Conservation (phyloP, 2,113 vertebrate genomes). For the Sitta europaea region DNA sequence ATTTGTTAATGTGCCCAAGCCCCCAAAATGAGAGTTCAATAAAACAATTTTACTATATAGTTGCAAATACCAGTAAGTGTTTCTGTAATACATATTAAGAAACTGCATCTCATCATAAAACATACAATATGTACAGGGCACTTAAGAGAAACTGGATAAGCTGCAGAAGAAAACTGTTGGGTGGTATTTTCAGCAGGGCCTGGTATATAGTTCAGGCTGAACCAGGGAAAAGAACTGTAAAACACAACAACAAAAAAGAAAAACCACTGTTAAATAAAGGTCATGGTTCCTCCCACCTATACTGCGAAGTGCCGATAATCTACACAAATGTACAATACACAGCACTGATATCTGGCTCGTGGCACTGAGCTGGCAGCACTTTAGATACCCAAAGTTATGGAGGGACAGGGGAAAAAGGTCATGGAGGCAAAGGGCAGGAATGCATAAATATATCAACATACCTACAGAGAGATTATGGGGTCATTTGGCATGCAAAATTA, state of each 20-base stretch:
- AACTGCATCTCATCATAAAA: slow-evolving; percentile 87
- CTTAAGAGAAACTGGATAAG: slow-evolving; percentile 99
- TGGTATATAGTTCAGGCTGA: slow-evolving; percentile 99
- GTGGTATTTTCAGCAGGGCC: slow-evolving; percentile 99
- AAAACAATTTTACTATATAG: slow-evolving; percentile 81
- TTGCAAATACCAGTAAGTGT: slow-evolving; percentile 85
- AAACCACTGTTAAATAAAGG: slow-evolving; percentile 99
- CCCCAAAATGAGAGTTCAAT: slow-evolving; percentile 86
- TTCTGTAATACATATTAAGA: slow-evolving; percentile 84
- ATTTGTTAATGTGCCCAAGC: slow-evolving; percentile 87
- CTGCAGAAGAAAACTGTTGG: slow-evolving; percentile 99
- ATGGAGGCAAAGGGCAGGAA: slow-evolving; percentile 78
- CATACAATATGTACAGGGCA: slow-evolving; percentile 95
- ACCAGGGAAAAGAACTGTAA: slow-evolving; percentile 99
- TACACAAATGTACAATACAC: slow-evolving; percentile 82
- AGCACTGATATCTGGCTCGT: slow-evolving; percentile 81
- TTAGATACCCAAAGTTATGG: slow-evolving; percentile 80
- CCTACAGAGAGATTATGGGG: slow-evolving; percentile 77
- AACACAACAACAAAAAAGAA: slow-evolving; percentile 99
- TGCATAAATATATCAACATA: slow-evolving; percentile 79
- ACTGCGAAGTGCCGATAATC: slow-evolving; percentile 86
- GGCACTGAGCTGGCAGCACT: slow-evolving; percentile 79
- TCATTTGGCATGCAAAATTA: slow-evolving; percentile 84
- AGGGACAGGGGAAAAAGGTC: slow-evolving; percentile 72
- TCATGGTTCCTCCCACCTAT: slow-evolving; percentile 91